Percentiles rank a stretch among this genome's conserved stretches.
Evolutionary conservation across 2,888 invertebrate genomes (phyloP).

Genomic region (Hypselothyrea guttata): DNA sequence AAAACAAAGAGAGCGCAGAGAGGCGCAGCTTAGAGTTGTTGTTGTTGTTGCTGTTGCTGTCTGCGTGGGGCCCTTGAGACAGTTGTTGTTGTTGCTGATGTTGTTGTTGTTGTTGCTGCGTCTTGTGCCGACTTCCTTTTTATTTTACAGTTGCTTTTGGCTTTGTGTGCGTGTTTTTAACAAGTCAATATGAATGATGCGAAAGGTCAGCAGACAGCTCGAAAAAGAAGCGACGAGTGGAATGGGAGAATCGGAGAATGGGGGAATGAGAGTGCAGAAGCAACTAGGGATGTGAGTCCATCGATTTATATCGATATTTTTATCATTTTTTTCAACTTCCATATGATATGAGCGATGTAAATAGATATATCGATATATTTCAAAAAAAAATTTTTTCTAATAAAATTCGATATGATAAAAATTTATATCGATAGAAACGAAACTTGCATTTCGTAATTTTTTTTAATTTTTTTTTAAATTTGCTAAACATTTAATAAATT

Average conservation of each 20-base stretch:
- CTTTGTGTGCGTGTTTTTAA: slow-evolving; percentile 62
- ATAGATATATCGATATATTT: too few relatives aligned
- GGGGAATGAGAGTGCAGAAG: slow-evolving; percentile 1
- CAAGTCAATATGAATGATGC: slow-evolving; percentile 73
- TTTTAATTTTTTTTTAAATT: too few relatives aligned
- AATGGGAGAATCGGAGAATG: background rate
- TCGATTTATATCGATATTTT: too few relatives aligned
- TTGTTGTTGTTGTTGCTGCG: slow-evolving; percentile 37
- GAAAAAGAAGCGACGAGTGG: slow-evolving; percentile 40
- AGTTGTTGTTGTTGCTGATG: slow-evolving; percentile 33
- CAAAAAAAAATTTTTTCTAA: too few relatives aligned
- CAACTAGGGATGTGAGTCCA: too few relatives aligned
- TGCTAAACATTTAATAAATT: too few relatives aligned
- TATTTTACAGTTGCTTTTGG: slow-evolving; percentile 38
- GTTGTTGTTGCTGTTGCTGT: slow-evolving; percentile 22
- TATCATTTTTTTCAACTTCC: too few relatives aligned
- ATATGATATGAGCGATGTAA: too few relatives aligned
- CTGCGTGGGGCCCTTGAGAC: slow-evolving; percentile 62
- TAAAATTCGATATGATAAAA: too few relatives aligned
- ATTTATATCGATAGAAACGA: too few relatives aligned
- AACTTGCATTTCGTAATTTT: too few relatives aligned
- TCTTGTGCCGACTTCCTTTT: slow-evolving; percentile 42
- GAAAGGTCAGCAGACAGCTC: slow-evolving; percentile 72
- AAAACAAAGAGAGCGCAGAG: slow-evolving; percentile 27
- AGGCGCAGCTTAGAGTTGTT: slow-evolving; percentile 27